These are phyloP conservation scores for Leucoma salicis DNA, from an alignment of 2,888 invertebrate species.

Conservation along the genomic window DNA sequence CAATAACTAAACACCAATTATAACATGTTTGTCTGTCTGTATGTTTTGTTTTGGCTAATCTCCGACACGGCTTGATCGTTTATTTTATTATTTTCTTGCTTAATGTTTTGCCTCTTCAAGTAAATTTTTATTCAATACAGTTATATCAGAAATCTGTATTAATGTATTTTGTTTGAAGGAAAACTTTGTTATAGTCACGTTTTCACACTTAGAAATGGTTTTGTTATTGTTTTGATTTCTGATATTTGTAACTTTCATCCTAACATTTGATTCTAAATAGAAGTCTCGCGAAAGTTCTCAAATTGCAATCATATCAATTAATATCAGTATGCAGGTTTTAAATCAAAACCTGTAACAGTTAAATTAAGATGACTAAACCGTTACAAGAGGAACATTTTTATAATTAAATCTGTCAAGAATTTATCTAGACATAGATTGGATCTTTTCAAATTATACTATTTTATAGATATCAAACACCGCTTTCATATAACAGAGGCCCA, in stretches of 20 bases:
- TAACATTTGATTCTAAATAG: constrained; percentile 15
- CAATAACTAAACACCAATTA: too few relatives aligned
- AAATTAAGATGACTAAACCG: constrained; percentile 23
- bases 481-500: constrained; percentile 31
- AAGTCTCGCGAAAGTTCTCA: constrained; percentile 11
- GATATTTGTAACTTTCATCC: constrained; percentile 17
- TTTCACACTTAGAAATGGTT: not conserved
- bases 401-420: constrained; percentile 23
- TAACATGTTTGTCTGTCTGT: too few relatives aligned
- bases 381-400: constrained; percentile 16
- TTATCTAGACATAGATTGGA: constrained; percentile 28
- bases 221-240: not conserved
- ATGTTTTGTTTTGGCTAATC: too few relatives aligned
- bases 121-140: too few relatives aligned
- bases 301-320: constrained; percentile 12
- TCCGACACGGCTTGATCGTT: too few relatives aligned
- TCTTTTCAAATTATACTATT: constrained; percentile 35
- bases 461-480: constrained; percentile 42
- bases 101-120: too few relatives aligned
- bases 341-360: constrained; percentile 7
- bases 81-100: too few relatives aligned
- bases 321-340: constrained; percentile 6
- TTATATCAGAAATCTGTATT: not conserved
- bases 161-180: not conserved
- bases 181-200: constrained; percentile 3